Percentiles rank a stretch among this genome's conserved stretches.
These are phyloP conservation scores for Pseudois nayaur DNA, from an alignment of 2,113 vertebrate genomes.

Conservation along the genomic window DNA sequence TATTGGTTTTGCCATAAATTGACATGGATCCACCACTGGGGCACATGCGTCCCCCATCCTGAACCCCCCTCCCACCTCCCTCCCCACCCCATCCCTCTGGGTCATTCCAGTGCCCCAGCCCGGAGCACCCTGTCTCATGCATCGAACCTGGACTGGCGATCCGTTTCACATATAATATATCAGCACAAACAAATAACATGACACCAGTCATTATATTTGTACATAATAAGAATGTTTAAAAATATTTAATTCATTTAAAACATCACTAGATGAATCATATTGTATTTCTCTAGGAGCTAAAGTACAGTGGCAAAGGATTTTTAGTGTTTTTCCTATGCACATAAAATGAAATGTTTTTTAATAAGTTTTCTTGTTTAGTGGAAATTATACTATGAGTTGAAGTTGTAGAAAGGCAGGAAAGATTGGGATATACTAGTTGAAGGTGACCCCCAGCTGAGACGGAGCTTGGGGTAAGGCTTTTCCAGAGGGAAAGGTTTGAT, in stretches of 20 bases:
- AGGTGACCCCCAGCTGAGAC: background rate
- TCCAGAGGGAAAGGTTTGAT: background rate
- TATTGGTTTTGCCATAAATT: no score
- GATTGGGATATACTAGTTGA: background rate
- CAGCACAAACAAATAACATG: background rate
- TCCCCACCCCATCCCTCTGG: no score
- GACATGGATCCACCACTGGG: accelerated
- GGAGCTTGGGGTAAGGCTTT: background rate
- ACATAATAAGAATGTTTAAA: background rate
- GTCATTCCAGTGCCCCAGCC: no score
- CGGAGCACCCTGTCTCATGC: no score
- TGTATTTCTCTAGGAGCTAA: background rate
- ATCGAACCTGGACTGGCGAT: background rate
- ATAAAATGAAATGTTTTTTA: background rate
- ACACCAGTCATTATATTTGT: background rate
- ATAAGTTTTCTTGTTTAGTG: background rate
- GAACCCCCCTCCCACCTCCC: no score
- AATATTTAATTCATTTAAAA: background rate
- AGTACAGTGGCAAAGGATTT: background rate
- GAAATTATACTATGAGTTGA: background rate
- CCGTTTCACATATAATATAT: background rate
- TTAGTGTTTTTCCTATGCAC: background rate
- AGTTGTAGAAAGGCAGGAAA: background rate
- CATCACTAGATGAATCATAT: background rate
- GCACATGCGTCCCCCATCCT: no score